A percentile compares a stretch with the other conserved stretches of the same genome.
Conservation (phyloP, 2,113 vertebrate genomes). For the Myiopsitta monachus region DNA sequence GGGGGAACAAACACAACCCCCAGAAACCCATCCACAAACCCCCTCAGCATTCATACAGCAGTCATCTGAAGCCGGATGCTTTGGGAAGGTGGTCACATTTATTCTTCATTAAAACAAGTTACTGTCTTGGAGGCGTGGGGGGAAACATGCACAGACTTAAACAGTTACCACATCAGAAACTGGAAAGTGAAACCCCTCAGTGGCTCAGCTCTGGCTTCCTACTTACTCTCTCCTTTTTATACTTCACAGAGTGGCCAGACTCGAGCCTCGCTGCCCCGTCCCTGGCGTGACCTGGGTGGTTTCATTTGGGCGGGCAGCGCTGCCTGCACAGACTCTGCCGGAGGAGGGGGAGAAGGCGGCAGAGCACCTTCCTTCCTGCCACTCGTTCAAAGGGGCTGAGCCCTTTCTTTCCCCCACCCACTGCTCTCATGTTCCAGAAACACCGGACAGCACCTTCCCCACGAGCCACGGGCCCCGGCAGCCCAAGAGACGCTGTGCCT, state of each 20-base stretch:
- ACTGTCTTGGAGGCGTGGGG: not conserved
- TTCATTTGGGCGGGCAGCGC: not conserved
- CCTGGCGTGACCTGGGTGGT: accelerated
- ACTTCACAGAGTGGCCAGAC: not conserved
- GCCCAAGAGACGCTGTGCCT: not conserved
- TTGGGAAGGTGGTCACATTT: not conserved
- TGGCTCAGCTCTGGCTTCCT: not conserved
- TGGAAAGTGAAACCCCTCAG: constrained; percentile 24
- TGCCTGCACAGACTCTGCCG: not conserved
- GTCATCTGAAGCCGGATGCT: not conserved
- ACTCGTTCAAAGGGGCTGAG: not conserved
- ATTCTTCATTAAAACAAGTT: not conserved
- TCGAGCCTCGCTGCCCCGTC: not conserved
- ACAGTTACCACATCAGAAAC: not conserved
- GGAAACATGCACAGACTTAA: not conserved
- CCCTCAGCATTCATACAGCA: not conserved
- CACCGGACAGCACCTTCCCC: not conserved
- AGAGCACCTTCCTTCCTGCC: not conserved
- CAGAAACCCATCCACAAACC: not conserved
- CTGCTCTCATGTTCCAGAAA: not conserved
- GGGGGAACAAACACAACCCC: not conserved
- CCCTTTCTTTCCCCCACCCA: not conserved
- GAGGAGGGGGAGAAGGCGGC: not conserved
- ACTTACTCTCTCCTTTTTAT: constrained; percentile 12
- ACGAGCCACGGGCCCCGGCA: not conserved